Evolutionary conservation across 1,140 invertebrate species (phyloP), one percentile per base, ranked within the genome.

Genomic region (Goniozus legneri): DNA sequence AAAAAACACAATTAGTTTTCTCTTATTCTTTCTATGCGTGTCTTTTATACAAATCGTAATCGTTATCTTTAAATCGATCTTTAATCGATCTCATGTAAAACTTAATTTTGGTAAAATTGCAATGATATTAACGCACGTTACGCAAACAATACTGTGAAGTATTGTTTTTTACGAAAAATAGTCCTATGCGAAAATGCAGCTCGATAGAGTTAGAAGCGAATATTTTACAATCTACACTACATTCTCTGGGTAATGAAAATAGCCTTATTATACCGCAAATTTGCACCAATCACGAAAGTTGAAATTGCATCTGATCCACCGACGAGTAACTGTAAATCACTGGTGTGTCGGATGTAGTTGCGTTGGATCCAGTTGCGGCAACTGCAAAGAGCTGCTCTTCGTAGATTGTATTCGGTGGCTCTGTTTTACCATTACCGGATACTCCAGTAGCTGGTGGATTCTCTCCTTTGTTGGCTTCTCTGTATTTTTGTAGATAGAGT

Each of bases 401-500:
- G 19, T 75, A 77, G 24, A 75, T 67, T 3, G 60, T 44, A 21
- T 36, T 56, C 46, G 39, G 62, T 18, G 54, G 38, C 24, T 76
- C 71, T 20, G 52, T 58, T 50, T 75, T 74, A 8, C 71, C 71
- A 41, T 74, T 75, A 30, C 56, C 65, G n/a, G 42, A 16, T n/a
- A 44, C 35, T 10, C 47, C 52, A 0, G 59, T 18, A n/a, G 35
- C 54, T 0, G 62, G 45, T 8, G 73, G 67, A 57, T 73, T 77
- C 19, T 77, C 75, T 8, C 73, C 75, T 54, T 77, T 77, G 0
- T 71, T 76, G 46, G 82, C 86, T 73, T 98, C 95, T 77, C 96
- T 82, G 69, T 97, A 99, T 76, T 98, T 98, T 73, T 97, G 92
- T 20, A 99, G 77, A 73, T 97, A 99, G 14, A 95, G 68, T 78